Evolutionary conservation across 2,113 vertebrate species (phyloP), one percentile per base, ranked within the genome.

Genomic region (Sula dactylatra): DNA sequence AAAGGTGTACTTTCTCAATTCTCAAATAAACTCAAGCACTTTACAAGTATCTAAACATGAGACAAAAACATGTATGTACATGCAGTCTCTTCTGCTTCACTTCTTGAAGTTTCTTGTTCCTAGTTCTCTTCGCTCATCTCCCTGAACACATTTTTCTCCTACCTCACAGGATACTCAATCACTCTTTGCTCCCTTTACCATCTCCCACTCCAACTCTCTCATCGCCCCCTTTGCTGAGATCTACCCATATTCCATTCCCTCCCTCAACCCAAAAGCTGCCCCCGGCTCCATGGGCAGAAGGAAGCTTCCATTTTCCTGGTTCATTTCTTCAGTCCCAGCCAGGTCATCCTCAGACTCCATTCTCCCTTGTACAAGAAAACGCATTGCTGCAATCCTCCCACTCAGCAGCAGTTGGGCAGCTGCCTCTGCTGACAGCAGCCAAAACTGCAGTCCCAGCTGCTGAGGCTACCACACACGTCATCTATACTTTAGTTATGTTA

Each of bases 41-140:
- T 64, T 67, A 22, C 42, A 80, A 72, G 22, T 14, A 88, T 38
- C 27, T 67, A 7, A 54, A 55, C 0, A 0, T 17, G 8, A 91
- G 64, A 62, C 6, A 82, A 67, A 67, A 71, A 4, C 8, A 31
- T 1, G 4, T 45, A 49, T 17, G 3, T 9, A 40, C 0, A 0
- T 16, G 11, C 17, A 38, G 16, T 55, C 14, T 36, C 25, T 69
- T 52, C 45, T 62, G 24, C 17, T 74, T 82, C 15, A 6, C 34
- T 66, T 69, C 16, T 58, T 55, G 7, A 73, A 34, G 19, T 66
- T 84, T 64, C 16, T 21, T 40, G 40, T 13, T 82, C 32, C 36
- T 45, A 38, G 25, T 14, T 88, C 19, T 74, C 42, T 62, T 74
- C 17, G 27, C 2, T 24, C 19, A 64, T 17, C 52, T 67, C 49